Base-by-base conservation (phyloP, 2,797 vertebrate genomes). In the Catharus ustulatus region DNA sequence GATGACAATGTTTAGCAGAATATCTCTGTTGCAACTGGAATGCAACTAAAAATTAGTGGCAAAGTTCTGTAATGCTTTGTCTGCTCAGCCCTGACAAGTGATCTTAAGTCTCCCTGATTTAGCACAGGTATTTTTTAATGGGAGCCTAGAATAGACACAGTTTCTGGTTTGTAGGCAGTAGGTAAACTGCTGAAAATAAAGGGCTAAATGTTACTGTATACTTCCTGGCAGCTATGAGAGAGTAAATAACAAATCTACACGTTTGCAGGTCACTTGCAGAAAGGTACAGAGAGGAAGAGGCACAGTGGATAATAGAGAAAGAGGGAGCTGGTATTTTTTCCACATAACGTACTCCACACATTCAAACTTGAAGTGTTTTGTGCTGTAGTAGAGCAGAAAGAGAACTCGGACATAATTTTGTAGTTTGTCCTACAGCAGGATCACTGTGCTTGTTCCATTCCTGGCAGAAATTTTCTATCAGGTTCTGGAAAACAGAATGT, bases 261-360 rank as follows among this genome's bases (percentile, higher is more conserved):
- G 1, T 61, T 79, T 67, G 30, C 29, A 71, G 6, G 23, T 58
- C 40, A 43, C 32, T 51, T 72, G 38, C 42, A 78, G 59, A 84
- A 63, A 42, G 23, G 24, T 34, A 18, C 12, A 23, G 40, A 69
- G 40, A 40, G 24, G n/a, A 58, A 45, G 19, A 19, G 71, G 23
- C 19, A 11, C 13, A 48, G 22, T 1, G 1, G n/a, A 66, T 5
- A 61, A 66, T 4, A 66, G 42, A 72, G 22, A 20, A 29, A 80
- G 32, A 20, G 23, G 5, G 36, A 79, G 8, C 52, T 49, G 42
- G 6, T 24, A 23, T 11, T 64, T 80, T 68, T 40, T 36, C 8
- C 13, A 30, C 8, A 1, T 5, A 54, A 30, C 1, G 1, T 19
- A 21, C 43, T 58, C 11, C 10, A 49, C 9, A 20, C 3, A 11